Conservation (phyloP, 2,113 vertebrate species). For the Ptychochromis oligacanthus region DNA sequence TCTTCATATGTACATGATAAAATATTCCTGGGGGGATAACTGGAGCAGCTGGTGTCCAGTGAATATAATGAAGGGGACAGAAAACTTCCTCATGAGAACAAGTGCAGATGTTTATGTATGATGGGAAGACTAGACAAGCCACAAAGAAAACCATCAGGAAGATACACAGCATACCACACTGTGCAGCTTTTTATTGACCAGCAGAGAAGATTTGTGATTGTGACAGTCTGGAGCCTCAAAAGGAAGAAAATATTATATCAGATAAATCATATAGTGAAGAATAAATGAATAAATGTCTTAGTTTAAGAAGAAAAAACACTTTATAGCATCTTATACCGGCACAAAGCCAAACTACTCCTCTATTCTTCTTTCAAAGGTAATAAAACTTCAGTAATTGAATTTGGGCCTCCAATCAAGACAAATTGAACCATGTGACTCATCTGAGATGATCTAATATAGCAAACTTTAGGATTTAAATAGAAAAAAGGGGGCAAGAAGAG, state of each 20-base stretch:
- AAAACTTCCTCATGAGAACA: not conserved
- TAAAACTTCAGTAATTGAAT: no score
- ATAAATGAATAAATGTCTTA: not conserved
- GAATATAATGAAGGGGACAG: not conserved
- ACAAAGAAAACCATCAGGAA: not conserved
- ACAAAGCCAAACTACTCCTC: no score
- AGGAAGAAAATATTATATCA: not conserved
- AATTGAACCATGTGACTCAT: not conserved
- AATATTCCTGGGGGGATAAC: not conserved
- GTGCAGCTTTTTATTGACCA: not conserved
- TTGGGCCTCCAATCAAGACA: not conserved
- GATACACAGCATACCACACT: not conserved
- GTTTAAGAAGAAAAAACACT: not conserved
- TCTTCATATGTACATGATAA: not conserved
- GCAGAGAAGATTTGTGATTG: not conserved
- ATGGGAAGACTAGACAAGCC: not conserved
- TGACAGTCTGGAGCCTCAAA: not conserved
- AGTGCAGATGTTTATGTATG: not conserved
- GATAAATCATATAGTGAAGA: not conserved
- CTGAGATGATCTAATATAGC: not conserved
- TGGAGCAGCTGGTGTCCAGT: not conserved
- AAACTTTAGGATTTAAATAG: not conserved
- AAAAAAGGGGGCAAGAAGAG: rapidly evolving
- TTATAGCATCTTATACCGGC: not conserved
- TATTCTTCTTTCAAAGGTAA: no score